Base-by-base conservation (phyloP, 2,888 invertebrate species). In the Auanema freiburgensis region DNA sequence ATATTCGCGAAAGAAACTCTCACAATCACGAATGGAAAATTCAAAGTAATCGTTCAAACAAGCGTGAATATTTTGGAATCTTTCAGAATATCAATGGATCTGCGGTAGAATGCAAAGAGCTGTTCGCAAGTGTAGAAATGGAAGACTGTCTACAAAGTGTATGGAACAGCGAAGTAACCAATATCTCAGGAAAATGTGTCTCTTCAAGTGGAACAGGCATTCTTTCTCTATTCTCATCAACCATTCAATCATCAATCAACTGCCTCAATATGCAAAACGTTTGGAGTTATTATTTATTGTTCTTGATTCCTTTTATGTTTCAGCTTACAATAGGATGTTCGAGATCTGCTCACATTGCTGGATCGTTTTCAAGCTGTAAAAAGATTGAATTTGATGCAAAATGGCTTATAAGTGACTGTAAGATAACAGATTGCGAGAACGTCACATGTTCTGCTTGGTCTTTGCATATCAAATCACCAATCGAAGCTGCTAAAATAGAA, bases 1-100 rank as follows among this genome's bases (percentile, higher is more conserved):
- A 49, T 74, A 1, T 72, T 66, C 44, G 74, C 67, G 16, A 49
- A 67, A 16, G 74, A 74, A 10, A 63, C 66, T 18, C 65, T 70
- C 14, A 58, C 63, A 3, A 23, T 74, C 53, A 63, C 66, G 46
- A 63, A 68, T 18, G 16, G 40, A n/a, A 62, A 56, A 50, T 40
- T 62, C 18, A 62, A 62, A 57, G 62, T 62, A 42, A 6, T 10
- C 33, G 25, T n/a, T 23, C 3, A 46, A 3, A 46, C 46, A 43
- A 43, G 12, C n/a, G 43, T 43, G 43, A 11, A 43, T 11, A 43
- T 12, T 14, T 50, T 12, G 14, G 14, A 18, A 14, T 14, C 12
- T 66, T 56, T 53, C 59, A 67, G 56, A 61, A 70, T 52, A 64
- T 66, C 21, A 64, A 60, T 24, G 69, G 69, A 42, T 25, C 66